Evolutionary conservation across 1,140 invertebrate genomes (phyloP).

Genomic region (Paraescarpia echinospica): DNA sequence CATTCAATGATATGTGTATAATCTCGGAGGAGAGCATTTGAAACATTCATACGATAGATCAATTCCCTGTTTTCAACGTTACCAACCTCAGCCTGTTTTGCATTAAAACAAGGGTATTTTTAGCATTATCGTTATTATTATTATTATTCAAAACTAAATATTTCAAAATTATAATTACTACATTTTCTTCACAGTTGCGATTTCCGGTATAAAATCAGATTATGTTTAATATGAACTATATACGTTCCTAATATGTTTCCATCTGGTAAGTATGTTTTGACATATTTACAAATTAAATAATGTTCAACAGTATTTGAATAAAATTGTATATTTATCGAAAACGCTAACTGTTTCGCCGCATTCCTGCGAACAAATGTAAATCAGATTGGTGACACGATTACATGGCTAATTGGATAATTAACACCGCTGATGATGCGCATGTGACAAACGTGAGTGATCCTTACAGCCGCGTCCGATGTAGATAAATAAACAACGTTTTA

Average conservation of each 20-base stretch:
- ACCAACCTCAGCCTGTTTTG: too few relatives aligned
- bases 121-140: too few relatives aligned
- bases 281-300: not conserved
- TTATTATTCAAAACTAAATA: too few relatives aligned
- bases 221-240: too few relatives aligned
- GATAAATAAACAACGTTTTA: not conserved
- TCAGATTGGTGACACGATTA: not conserved
- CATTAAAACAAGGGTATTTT: too few relatives aligned
- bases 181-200: too few relatives aligned
- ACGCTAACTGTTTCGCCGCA: not conserved
- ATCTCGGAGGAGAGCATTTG: too few relatives aligned
- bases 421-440: not conserved
- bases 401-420: not conserved
- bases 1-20: too few relatives aligned
- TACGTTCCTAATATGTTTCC: not conserved
- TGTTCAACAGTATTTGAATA: not conserved
- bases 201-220: too few relatives aligned
- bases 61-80: too few relatives aligned
- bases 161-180: too few relatives aligned
- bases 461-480: not conserved
- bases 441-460: not conserved
- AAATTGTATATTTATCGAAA: not conserved
- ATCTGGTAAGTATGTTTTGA: not conserved
- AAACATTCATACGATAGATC: too few relatives aligned
- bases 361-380: not conserved